phyloP scores from a whole-genome alignment of 2,113 vertebrate species.

The Pardalotus punctatus region DNA sequence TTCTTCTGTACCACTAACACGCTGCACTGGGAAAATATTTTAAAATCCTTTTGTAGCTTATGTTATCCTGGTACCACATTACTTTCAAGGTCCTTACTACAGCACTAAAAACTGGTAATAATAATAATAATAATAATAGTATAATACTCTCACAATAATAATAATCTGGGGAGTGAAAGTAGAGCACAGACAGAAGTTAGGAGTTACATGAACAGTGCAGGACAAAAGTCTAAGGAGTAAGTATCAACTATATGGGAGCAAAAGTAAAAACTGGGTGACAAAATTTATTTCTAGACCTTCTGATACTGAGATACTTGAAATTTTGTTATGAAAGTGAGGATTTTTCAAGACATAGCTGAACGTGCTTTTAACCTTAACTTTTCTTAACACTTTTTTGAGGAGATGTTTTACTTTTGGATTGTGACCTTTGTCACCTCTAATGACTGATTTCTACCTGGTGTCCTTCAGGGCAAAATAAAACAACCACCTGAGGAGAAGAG shows the following conservation, averaged over 20 bases:
- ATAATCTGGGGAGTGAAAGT: neutral
- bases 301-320: neutral
- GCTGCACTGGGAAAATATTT: neutral
- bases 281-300: neutral
- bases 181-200: neutral
- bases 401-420: neutral
- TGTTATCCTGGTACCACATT: neutral
- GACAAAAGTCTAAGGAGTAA: neutral
- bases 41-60: neutral
- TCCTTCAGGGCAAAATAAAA: neutral
- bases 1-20: neutral
- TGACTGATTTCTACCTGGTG: neutral
- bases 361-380: neutral
- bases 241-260: neutral
- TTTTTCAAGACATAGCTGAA: neutral
- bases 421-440: rapidly evolving
- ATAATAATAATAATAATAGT: neutral
- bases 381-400: neutral
- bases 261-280: neutral
- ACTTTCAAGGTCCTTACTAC: neutral
- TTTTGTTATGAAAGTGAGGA: neutral
- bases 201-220: neutral
- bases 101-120: neutral
- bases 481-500: neutral
- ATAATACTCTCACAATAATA: too few relatives aligned